Evolutionary conservation across 2,113 vertebrate species (phyloP).

Genomic region (Hemibagrus wyckioides): DNA sequence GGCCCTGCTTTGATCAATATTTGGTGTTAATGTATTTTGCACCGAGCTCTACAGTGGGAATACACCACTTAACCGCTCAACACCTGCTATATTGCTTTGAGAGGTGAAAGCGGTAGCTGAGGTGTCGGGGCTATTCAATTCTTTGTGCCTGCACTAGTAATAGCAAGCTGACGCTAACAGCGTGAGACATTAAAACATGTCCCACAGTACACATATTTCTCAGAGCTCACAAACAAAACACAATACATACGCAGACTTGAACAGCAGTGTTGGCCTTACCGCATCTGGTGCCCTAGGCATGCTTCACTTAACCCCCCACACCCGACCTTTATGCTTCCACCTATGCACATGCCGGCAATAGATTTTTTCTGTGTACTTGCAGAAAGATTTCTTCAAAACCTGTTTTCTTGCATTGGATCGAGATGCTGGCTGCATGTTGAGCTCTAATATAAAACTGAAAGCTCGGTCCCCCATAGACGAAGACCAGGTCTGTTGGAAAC

Average conservation of each 20-base stretch:
- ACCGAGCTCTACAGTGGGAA: constrained; percentile 46
- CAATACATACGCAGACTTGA: neutral
- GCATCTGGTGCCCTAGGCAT: constrained; percentile 19
- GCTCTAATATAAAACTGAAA: constrained; percentile 17
- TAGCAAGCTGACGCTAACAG: constrained; percentile 35
- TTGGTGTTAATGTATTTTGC: constrained; percentile 54
- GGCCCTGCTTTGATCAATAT: constrained; percentile 59
- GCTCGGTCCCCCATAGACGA: neutral
- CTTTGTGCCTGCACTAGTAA: constrained; percentile 15
- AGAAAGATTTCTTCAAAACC: constrained; percentile 13
- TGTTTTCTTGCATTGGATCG: neutral
- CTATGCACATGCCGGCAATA: constrained; percentile 2
- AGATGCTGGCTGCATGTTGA: neutral
- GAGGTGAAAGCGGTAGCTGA: constrained; percentile 54
- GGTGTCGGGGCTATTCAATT: constrained; percentile 36
- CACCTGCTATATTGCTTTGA: constrained; percentile 56
- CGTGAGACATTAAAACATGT: constrained; percentile 23
- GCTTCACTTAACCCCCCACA: constrained; percentile 24
- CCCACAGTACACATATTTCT: constrained; percentile 10
- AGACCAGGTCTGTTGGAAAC: neutral
- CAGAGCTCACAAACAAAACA: constrained; percentile 10
- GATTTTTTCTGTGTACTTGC: neutral
- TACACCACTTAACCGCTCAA: constrained; percentile 33
- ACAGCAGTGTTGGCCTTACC: neutral
- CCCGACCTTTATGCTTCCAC: constrained; percentile 9